Conservation (phyloP, 2,113 vertebrate species). For the Syngnathoides biaculeatus region DNA sequence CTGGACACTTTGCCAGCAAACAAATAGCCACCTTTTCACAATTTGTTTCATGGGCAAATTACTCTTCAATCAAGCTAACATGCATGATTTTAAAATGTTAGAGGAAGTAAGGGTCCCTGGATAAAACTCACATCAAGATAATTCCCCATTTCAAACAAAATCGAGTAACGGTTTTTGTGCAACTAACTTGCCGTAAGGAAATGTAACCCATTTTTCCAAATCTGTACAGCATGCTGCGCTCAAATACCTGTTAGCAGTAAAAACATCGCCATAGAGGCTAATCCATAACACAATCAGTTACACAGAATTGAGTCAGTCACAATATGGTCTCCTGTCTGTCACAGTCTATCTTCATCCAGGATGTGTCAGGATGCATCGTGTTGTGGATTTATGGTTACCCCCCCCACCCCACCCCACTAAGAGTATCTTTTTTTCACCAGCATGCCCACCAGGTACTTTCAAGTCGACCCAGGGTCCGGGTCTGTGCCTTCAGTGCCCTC, state of each 20-base stretch:
- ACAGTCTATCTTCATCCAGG: slow-evolving; percentile 2
- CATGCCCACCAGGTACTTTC: slow-evolving; percentile 91
- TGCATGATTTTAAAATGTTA: no score
- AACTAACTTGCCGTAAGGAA: not conserved
- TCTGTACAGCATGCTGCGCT: not conserved
- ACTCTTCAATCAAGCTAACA: no score
- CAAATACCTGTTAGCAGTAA: not conserved
- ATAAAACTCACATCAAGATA: not conserved
- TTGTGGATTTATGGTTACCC: not conserved
- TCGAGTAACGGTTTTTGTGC: not conserved
- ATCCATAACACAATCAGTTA: not conserved
- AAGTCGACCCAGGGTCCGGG: slow-evolving; percentile 89
- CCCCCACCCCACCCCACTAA: not conserved
- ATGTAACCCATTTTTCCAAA: not conserved
- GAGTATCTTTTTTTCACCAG: slow-evolving; percentile 62
- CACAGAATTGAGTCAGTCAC: not conserved
- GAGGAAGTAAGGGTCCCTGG: no score
- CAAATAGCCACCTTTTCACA: no score
- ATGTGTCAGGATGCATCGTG: not conserved
- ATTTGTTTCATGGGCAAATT: no score
- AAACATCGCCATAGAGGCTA: not conserved
- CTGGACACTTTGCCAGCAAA: no score
- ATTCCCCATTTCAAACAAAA: not conserved
- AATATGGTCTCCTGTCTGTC: not conserved
- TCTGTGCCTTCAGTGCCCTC: slow-evolving; percentile 84